These are phyloP conservation scores for Netelia inedita DNA, from an alignment of 2,888 invertebrate genomes.

Conservation along the genomic window DNA sequence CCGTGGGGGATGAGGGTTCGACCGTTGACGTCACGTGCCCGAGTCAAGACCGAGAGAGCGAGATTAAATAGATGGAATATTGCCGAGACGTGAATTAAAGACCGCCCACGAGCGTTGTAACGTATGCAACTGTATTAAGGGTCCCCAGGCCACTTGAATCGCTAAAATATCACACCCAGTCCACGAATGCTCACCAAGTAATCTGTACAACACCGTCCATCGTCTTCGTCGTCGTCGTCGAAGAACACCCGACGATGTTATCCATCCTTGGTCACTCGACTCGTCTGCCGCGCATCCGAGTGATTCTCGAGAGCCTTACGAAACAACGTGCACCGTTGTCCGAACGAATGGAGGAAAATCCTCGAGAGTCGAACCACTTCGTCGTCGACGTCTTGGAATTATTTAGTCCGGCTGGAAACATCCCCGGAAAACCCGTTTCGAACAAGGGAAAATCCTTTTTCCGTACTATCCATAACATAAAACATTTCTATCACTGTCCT, in stretches of 20 bases:
- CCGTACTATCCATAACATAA: neutral
- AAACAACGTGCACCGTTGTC: slow-evolving; percentile 33
- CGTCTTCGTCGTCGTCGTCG: no score
- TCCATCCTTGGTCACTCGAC: slow-evolving; percentile 41
- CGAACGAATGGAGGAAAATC: slow-evolving; percentile 40
- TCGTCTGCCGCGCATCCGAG: slow-evolving; percentile 57
- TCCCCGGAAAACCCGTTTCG: neutral
- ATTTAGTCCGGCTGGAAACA: slow-evolving; percentile 46
- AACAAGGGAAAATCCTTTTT: slow-evolving; percentile 53
- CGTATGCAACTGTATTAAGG: slow-evolving; percentile 66
- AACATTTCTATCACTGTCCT: no score
- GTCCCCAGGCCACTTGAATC: slow-evolving; percentile 74
- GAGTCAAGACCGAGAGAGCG: slow-evolving; percentile 69
- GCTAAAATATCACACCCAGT: slow-evolving; percentile 80
- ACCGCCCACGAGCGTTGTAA: slow-evolving; percentile 74
- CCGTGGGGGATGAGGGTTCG: neutral
- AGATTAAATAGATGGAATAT: slow-evolving; percentile 78
- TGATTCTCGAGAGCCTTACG: slow-evolving; percentile 49
- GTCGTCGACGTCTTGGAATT: slow-evolving; percentile 47
- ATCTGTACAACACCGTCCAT: slow-evolving; percentile 7
- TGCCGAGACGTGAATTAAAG: slow-evolving; percentile 79
- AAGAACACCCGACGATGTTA: neutral
- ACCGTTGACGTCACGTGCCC: slow-evolving; percentile 75
- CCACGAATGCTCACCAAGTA: slow-evolving; percentile 35
- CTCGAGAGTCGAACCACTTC: slow-evolving; percentile 15